Conservation (phyloP, 1,140 invertebrate genomes). For the Lepidurus arcticus region DNA sequence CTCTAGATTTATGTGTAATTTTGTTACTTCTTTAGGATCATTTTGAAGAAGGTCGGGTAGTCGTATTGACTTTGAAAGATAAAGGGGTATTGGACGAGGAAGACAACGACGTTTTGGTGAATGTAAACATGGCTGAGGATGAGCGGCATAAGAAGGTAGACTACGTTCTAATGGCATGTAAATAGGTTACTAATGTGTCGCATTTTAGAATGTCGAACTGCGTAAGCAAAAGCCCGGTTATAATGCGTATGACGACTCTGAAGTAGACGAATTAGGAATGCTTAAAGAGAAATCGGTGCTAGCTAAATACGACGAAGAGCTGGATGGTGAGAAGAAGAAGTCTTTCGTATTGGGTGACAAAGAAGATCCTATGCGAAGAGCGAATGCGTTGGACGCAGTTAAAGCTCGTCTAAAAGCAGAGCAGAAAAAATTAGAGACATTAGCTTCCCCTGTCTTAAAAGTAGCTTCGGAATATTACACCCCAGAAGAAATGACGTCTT, state of each 20-base stretch:
- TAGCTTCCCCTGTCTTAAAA: constrained; percentile 60
- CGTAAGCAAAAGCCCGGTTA: constrained; percentile 76
- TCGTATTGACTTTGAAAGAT: constrained; percentile 92
- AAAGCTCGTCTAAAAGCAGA: constrained; percentile 48
- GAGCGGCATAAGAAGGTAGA: constrained; percentile 76
- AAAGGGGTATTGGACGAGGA: constrained; percentile 79
- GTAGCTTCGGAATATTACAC: constrained; percentile 85
- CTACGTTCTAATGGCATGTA: constrained; percentile 23
- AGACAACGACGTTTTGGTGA: constrained; percentile 80
- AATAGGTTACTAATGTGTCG: constrained; percentile 36
- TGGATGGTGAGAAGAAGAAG: constrained; percentile 68
- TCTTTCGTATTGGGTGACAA: constrained; percentile 70
- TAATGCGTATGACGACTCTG: constrained; percentile 79
- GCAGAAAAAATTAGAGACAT: constrained; percentile 63
- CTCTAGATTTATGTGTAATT: constrained; percentile 23
- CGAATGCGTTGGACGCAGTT: constrained; percentile 41
- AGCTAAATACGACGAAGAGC: constrained; percentile 93
- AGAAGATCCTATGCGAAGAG: constrained; percentile 35
- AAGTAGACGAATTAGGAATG: constrained; percentile 74
- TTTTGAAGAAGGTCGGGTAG: constrained; percentile 74
- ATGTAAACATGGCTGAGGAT: constrained; percentile 92
- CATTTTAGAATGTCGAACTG: constrained; percentile 65
- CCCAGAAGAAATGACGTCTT: constrained; percentile 72
- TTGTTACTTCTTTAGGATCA: constrained; percentile 45
- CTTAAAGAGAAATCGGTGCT: constrained; percentile 63